phyloP scores from a whole-genome alignment of 2,113 vertebrate genomes.

The Cyanocitta stelleri region DNA sequence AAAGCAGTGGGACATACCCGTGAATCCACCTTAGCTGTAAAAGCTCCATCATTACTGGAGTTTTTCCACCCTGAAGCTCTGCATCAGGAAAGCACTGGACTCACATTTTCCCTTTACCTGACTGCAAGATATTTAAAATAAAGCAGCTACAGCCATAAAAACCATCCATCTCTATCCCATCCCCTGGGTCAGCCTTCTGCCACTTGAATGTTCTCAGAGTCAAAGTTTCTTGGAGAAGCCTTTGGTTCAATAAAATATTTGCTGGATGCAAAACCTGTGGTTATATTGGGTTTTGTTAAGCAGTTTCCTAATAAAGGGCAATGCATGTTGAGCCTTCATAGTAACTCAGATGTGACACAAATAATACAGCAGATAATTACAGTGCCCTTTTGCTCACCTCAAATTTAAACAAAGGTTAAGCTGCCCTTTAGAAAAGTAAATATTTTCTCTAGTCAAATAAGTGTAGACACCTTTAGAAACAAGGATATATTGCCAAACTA shows the following conservation, averaged over 20 bases:
- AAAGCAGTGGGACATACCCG: neutral
- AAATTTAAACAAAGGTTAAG: constrained; percentile 80
- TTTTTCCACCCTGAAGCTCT: constrained; percentile 14
- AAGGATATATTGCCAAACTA: constrained; percentile 64
- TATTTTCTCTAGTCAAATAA: constrained; percentile 75
- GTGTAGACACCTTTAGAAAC: constrained; percentile 74
- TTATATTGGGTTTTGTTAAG: constrained; percentile 55
- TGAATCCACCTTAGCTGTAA: neutral
- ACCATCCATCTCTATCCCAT: neutral
- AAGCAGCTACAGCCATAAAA: constrained; percentile 12
- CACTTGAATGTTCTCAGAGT: constrained; percentile 40
- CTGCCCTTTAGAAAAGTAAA: constrained; percentile 79
- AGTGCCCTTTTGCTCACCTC: constrained; percentile 75
- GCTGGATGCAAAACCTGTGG: constrained; percentile 57
- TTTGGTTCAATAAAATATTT: constrained; percentile 64
- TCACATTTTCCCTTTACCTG: neutral
- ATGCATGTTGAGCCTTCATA: constrained; percentile 60
- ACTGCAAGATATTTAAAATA: constrained; percentile 36
- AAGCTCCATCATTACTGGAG: neutral
- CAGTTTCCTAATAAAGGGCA: constrained; percentile 73
- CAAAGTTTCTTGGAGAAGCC: constrained; percentile 47
- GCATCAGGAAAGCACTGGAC: neutral
- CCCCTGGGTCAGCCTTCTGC: constrained; percentile 50
- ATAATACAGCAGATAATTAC: constrained; percentile 79
- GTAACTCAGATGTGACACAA: constrained; percentile 77